Conservation (phyloP, 2,888 invertebrate species). For the Morpho helenor region DNA sequence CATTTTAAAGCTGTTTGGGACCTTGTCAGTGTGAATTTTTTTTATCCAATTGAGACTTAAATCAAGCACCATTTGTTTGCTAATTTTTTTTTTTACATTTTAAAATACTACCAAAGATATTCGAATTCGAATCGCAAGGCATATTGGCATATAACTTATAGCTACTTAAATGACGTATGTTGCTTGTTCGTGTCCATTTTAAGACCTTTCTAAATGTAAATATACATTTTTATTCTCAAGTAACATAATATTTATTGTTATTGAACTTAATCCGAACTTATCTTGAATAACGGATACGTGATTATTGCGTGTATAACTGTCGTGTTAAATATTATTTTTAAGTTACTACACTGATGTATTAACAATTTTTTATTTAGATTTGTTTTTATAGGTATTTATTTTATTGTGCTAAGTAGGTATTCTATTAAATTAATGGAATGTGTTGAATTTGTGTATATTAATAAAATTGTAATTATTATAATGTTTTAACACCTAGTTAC, state of each 20-base stretch:
- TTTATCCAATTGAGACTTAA: too few relatives aligned
- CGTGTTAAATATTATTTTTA: conserved; percentile 30
- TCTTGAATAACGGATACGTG: conserved; percentile 10
- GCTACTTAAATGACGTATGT: conserved; percentile 19
- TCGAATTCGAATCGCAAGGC: conserved; percentile 10
- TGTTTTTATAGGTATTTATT: conserved; percentile 74
- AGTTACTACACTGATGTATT: conserved; percentile 62
- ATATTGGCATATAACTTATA: conserved; percentile 17
- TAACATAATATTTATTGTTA: conserved; percentile 12
- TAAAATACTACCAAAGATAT: conserved; percentile 26
- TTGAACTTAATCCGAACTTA: conserved; percentile 7
- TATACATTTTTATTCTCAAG: conserved; percentile 17
- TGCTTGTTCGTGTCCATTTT: conserved; percentile 7
- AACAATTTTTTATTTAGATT: conserved; percentile 54
- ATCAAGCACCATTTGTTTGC: conserved; percentile 2
- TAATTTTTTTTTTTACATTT: conserved; percentile 9
- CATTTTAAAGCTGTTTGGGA: conserved; percentile 12
- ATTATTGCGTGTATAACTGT: conserved; percentile 24
- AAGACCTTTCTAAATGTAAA: conserved; percentile 17
- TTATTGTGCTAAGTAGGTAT: conserved; percentile 64
- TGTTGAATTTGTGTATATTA: conserved; percentile 65
- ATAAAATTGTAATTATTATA: conserved; percentile 53
- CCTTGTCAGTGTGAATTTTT: too few relatives aligned
- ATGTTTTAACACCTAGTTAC: conserved; percentile 42
- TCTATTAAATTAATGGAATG: conserved; percentile 66